Evolutionary conservation across 1,140 invertebrate genomes (phyloP).

Genomic region (Brachionus rotundiformis): DNA sequence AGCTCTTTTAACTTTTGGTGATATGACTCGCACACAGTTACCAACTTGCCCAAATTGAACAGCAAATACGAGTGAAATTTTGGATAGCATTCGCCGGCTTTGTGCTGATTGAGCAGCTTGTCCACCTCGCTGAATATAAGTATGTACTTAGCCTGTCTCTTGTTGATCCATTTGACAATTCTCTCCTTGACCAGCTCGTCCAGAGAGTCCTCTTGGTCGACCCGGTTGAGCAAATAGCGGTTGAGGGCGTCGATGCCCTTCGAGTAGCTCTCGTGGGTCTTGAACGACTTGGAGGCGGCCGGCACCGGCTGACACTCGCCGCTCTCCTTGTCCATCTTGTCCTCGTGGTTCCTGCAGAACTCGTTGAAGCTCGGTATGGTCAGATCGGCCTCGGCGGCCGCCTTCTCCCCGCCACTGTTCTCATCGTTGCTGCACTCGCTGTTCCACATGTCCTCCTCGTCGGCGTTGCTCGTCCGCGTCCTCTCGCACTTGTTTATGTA

Average conservation of each 20-base stretch:
- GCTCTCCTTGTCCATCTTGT: slow-evolving; percentile 20
- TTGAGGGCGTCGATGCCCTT: slow-evolving; percentile 25
- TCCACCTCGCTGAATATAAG: slow-evolving; percentile 48
- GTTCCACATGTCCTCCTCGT: slow-evolving; percentile 24
- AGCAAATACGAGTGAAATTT: slow-evolving; percentile 50
- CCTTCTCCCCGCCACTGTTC: background rate
- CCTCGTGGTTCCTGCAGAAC: background rate
- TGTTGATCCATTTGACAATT: slow-evolving; percentile 51
- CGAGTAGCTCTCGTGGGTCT: slow-evolving; percentile 22
- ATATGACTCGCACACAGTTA: slow-evolving; percentile 48
- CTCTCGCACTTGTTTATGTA: slow-evolving; percentile 50
- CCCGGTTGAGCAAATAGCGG: slow-evolving; percentile 32
- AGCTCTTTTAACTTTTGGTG: slow-evolving; percentile 51
- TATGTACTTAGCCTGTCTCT: slow-evolving; percentile 46
- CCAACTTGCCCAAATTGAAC: slow-evolving; percentile 49
- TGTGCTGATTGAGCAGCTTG: slow-evolving; percentile 49
- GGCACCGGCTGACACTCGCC: background rate
- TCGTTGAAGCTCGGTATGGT: slow-evolving; percentile 33
- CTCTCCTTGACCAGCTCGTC: slow-evolving; percentile 49
- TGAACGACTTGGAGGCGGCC: background rate
- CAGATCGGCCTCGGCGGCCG: background rate
- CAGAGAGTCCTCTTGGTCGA: slow-evolving; percentile 32
- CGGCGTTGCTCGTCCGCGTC: background rate
- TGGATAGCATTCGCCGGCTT: slow-evolving; percentile 32
- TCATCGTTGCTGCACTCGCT: slow-evolving; percentile 37